phyloP scores from a whole-genome alignment of 2,888 invertebrate species.

The Helleia helle region DNA sequence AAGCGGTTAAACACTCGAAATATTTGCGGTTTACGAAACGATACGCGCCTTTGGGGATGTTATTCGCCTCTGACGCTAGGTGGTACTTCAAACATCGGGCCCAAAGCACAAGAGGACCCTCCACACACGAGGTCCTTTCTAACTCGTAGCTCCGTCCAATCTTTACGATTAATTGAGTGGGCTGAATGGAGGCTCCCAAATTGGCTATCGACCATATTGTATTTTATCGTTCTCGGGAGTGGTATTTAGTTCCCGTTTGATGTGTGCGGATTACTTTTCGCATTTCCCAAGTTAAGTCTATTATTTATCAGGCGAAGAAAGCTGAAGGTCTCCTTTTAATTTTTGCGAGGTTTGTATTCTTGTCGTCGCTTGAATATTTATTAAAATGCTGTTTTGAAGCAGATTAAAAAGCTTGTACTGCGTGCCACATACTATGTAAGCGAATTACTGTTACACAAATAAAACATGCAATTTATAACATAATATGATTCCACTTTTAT shows the following conservation, averaged over 20 bases:
- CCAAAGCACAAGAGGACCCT: constrained; percentile 27
- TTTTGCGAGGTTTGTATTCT: no score
- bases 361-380: no score
- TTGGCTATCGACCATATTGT: constrained; percentile 31
- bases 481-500: no score
- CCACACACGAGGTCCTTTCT: constrained; percentile 26
- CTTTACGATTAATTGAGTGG: constrained; percentile 52
- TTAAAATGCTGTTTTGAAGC: no score
- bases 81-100: constrained; percentile 3
- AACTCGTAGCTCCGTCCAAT: constrained; percentile 24
- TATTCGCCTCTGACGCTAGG: constrained; percentile 7
- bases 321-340: no score
- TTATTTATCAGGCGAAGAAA: no score
- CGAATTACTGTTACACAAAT: no score
- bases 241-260: not conserved
- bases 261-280: not conserved
- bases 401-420: no score
- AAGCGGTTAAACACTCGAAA: no score
- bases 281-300: no score
- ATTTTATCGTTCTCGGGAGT: not conserved
- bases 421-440: no score
- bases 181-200: constrained; percentile 35
- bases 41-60: not conserved
- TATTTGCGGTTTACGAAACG: constrained; percentile 2
- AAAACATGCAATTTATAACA: no score